Evolutionary conservation across 2,797 vertebrate species (phyloP).

Genomic region (Silurus lanzhouensis): DNA sequence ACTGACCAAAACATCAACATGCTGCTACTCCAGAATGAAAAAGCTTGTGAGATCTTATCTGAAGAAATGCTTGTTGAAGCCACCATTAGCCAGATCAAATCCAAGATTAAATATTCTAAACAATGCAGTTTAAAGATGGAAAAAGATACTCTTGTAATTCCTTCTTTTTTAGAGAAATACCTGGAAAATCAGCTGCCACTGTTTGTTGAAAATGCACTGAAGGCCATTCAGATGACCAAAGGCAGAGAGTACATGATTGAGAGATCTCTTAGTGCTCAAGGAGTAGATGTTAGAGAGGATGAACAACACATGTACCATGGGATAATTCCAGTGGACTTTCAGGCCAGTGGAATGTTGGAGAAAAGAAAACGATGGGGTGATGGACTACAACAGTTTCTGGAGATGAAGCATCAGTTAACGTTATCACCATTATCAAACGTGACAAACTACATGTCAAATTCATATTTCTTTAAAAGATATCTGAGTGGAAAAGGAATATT

Average conservation of each 20-base stretch:
- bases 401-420: constrained; percentile 64
- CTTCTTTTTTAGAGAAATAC: constrained; percentile 26
- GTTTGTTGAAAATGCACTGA: constrained; percentile 54
- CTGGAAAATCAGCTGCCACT: constrained; percentile 44
- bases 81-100: constrained; percentile 34
- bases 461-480: constrained; percentile 59
- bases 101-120: constrained; percentile 49
- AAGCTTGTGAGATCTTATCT: constrained; percentile 51
- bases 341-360: constrained; percentile 63
- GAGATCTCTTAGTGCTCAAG: constrained; percentile 17
- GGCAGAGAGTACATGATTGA: constrained; percentile 58
- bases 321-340: constrained; percentile 62
- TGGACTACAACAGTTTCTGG: constrained; percentile 64
- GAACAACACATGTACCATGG: constrained; percentile 37
- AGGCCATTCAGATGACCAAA: constrained; percentile 57
- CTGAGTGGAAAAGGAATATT: constrained; percentile 52
- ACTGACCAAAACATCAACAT: constrained; percentile 42
- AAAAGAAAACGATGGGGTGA: constrained; percentile 63
- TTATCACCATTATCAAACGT: constrained; percentile 58
- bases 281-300: background rate
- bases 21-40: constrained; percentile 48
- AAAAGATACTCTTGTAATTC: background rate
- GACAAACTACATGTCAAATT: constrained; percentile 64
- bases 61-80: constrained; percentile 45
- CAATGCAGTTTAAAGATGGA: background rate